Evolutionary conservation across 1,140 invertebrate species (phyloP).

Genomic region (Cheumatopsyche charites): DNA sequence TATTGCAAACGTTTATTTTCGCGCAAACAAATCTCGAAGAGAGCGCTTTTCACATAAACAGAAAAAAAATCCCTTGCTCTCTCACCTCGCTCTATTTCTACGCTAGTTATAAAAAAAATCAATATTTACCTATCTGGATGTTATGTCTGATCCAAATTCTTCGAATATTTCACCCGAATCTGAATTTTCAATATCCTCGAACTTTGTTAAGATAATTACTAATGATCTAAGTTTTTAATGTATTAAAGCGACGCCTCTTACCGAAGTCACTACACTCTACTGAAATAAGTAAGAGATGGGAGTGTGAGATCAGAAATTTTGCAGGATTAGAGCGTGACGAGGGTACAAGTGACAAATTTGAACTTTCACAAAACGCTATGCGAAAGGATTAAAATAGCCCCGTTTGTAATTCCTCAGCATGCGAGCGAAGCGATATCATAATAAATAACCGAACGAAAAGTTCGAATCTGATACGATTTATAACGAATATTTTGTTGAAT

Average conservation of each 20-base stretch:
- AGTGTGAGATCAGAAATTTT: constrained; percentile 6
- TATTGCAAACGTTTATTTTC: neutral
- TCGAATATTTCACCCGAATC: neutral
- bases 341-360: constrained; percentile 25
- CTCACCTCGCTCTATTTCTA: neutral
- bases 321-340: constrained; percentile 6
- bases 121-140: constrained; percentile 3
- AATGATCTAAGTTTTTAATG: neutral
- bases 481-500: no score
- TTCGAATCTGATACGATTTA: no score
- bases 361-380: neutral
- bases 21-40: neutral
- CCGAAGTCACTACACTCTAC: neutral
- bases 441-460: no score
- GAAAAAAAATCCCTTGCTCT: neutral
- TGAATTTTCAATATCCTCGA: no score
- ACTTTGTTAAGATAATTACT: no score
- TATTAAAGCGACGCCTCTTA: neutral
- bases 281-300: neutral
- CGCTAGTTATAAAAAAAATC: constrained; percentile 20
- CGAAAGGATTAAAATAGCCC: no score
- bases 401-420: no score
- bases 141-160: neutral
- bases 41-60: neutral
- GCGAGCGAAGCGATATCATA: no score